Evolutionary conservation across 1,140 invertebrate genomes (phyloP).

Genomic region (Saccostrea glomerata): DNA sequence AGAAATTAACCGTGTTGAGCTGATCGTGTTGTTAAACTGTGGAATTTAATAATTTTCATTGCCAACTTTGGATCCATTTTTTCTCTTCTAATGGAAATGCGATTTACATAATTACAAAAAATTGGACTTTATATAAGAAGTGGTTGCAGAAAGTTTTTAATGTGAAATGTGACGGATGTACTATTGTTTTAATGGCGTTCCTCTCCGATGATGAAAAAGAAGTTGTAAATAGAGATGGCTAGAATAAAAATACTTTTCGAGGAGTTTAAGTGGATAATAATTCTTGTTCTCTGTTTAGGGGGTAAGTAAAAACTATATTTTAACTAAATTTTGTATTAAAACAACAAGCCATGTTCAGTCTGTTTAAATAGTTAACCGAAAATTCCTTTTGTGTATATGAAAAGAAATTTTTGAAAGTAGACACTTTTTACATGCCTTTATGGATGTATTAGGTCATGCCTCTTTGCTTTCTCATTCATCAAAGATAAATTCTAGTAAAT

Average conservation of each 20-base stretch:
- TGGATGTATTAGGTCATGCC: too few relatives aligned
- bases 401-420: too few relatives aligned
- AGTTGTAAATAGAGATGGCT: conserved; percentile 11
- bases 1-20: background rate
- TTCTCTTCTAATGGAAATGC: conserved; percentile 14
- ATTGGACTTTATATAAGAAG: background rate
- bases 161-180: conserved; percentile 14
- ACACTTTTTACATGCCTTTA: too few relatives aligned
- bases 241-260: background rate
- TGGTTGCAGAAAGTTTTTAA: background rate
- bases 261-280: conserved; percentile 7
- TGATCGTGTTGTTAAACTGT: background rate
- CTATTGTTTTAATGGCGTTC: conserved; percentile 31
- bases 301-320: background rate
- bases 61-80: background rate
- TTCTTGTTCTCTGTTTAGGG: background rate
- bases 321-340: background rate
- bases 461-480: too few relatives aligned
- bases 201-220: background rate
- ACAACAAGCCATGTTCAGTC: too few relatives aligned
- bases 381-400: too few relatives aligned
- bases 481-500: too few relatives aligned
- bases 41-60: background rate
- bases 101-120: background rate
- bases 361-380: too few relatives aligned